phyloP scores from a whole-genome alignment of 2,113 vertebrate genomes.

The Charadrius vociferus region DNA sequence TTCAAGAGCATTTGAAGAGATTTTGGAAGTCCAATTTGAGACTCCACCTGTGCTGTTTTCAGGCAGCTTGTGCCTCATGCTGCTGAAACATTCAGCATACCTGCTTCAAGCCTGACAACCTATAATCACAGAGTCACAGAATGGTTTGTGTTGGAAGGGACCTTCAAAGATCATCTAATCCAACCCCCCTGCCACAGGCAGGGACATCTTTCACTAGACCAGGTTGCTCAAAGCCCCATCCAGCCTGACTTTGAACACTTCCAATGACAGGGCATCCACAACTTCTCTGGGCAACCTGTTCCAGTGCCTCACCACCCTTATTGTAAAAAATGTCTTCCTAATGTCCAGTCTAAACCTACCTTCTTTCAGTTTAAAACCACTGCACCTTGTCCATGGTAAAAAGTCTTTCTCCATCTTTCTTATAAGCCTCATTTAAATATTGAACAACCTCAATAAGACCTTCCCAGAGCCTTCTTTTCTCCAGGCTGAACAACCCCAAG shows the following conservation, averaged over 20 bases:
- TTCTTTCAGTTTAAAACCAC: background rate
- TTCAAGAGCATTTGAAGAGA: slow-evolving; percentile 11
- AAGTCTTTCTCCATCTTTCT: background rate
- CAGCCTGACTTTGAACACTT: background rate
- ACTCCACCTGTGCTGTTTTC: background rate
- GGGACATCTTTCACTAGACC: background rate
- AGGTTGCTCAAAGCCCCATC: background rate
- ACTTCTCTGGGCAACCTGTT: background rate
- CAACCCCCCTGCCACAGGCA: background rate
- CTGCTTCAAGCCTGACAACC: background rate
- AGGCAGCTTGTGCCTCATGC: background rate
- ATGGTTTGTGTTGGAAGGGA: background rate
- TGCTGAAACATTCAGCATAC: background rate
- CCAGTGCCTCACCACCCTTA: background rate
- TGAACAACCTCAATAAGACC: background rate
- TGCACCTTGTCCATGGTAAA: background rate
- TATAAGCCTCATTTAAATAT: background rate
- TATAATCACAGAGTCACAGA: background rate
- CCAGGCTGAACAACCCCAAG: background rate
- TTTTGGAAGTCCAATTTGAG: background rate
- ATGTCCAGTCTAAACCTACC: background rate
- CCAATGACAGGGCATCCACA: background rate
- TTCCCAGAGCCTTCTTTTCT: background rate
- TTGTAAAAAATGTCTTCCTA: background rate
- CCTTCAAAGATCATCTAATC: background rate